Evolutionary conservation across 2,113 vertebrate genomes (phyloP).

Genomic region (Paradoxurus hermaphroditus): DNA sequence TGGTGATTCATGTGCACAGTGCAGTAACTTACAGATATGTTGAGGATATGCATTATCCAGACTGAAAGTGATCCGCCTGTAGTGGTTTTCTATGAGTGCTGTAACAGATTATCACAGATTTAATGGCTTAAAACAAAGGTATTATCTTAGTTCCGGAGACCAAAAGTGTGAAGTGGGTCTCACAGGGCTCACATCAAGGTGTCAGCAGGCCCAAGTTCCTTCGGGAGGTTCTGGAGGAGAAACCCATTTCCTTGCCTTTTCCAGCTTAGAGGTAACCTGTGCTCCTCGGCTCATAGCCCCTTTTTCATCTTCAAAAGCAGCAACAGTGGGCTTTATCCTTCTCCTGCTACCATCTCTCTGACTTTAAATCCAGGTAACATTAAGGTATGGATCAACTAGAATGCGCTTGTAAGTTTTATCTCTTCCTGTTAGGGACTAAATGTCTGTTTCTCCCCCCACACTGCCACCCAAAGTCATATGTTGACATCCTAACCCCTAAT

Average conservation of each 20-base stretch:
- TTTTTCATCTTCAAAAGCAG: background rate
- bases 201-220: background rate
- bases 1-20: background rate
- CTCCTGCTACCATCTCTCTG: background rate
- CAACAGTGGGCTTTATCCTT: fast-evolving
- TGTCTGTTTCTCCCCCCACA: background rate
- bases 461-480: background rate
- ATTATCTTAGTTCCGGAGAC: background rate
- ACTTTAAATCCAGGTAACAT: background rate
- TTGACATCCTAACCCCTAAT: background rate
- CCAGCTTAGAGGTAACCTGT: background rate
- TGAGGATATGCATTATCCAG: no score
- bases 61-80: background rate
- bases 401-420: background rate
- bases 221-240: background rate
- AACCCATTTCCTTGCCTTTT: background rate
- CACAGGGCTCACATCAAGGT: background rate
- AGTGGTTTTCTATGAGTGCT: background rate
- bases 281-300: fast-evolving
- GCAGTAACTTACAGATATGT: background rate
- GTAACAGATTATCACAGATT: background rate
- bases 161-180: background rate
- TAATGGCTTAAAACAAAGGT: background rate
- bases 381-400: background rate
- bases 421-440: background rate